phyloP scores from a whole-genome alignment of 2,797 vertebrate genomes.

The Stomatorhinus walkeri region DNA sequence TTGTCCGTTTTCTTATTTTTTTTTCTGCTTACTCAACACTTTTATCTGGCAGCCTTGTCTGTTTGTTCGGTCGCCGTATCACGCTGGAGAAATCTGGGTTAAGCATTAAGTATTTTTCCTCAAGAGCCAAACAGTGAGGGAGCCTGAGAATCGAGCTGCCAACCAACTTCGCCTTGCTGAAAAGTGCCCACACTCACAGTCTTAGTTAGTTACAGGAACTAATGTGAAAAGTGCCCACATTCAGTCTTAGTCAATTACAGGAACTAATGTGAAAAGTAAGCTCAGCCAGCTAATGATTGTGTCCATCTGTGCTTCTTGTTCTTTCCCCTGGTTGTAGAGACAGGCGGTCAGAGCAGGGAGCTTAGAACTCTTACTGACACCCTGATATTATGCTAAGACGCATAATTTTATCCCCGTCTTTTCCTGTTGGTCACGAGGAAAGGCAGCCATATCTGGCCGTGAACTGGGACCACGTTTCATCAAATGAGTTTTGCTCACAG shows the following conservation, averaged over 20 bases:
- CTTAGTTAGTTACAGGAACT: background rate
- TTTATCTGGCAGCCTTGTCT: background rate
- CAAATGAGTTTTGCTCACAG: background rate
- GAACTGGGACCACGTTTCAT: background rate
- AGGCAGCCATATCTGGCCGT: background rate
- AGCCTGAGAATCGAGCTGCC: background rate
- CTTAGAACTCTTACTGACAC: background rate
- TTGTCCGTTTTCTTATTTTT: background rate
- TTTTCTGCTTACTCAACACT: background rate
- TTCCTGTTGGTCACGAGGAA: background rate
- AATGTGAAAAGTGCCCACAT: background rate
- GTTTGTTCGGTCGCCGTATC: background rate
- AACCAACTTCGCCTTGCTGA: background rate
- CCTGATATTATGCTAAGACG: background rate
- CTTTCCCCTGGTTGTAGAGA: background rate
- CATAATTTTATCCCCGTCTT: background rate
- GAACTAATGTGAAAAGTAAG: background rate
- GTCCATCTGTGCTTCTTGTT: background rate
- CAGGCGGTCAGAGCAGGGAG: background rate
- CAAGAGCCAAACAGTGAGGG: background rate
- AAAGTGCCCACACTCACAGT: background rate
- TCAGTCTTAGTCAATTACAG: background rate
- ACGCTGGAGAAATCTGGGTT: background rate
- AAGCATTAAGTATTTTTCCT: background rate
- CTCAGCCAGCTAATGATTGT: background rate